Evolutionary conservation across 1,140 invertebrate species (phyloP), one percentile per base, ranked within the genome.

Genomic region (Bombus consobrinus): DNA sequence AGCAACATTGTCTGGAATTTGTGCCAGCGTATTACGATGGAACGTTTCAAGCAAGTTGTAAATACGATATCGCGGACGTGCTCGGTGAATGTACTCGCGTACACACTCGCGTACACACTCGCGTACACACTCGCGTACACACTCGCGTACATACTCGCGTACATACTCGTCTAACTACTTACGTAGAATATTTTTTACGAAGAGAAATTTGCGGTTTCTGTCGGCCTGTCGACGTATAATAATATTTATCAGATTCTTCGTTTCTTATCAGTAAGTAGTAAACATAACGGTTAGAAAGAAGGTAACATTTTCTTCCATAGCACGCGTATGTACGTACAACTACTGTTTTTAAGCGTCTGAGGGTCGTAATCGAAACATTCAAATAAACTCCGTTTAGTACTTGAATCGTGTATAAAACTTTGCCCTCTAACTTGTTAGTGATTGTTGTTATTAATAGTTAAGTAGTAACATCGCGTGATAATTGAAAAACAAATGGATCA

Each of bases 161-260:
- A 53, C n/a, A n/a, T n/a, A n/a, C n/a, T n/a, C n/a, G n/a, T n/a
- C 34, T 34, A 34, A 53, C 18, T 53, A 22, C 1, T 53, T 53
- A 62, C 59, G 25, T 53, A 80, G n/a, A 25, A 32, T 53, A 32
- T 34, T 32, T 74, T 78, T 78, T 39, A 53, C 59, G 18, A 25
- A 43, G n/a, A 43, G 76, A 78, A 66, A 78, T 62, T 78, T 43
- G 39, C 59, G 76, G 22, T 78, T 78, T 78, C 39, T 62, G 37
- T 25, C 25, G 3, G 25, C 25, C 3, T 32, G 39, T 25, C n/a
- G 39, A 78, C 76, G 9, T 78, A 53, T 22, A 47, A 18, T 18
- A 15, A n/a, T n/a, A n/a, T 78, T 43, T 66, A 66, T 43, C 28
- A 15, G 3, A 32, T 18, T 32, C 34, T 66, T 39, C 85, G 25